These are phyloP conservation scores for Erebia aethiops DNA, from an alignment of 2,888 invertebrate species.

Conservation along the genomic window DNA sequence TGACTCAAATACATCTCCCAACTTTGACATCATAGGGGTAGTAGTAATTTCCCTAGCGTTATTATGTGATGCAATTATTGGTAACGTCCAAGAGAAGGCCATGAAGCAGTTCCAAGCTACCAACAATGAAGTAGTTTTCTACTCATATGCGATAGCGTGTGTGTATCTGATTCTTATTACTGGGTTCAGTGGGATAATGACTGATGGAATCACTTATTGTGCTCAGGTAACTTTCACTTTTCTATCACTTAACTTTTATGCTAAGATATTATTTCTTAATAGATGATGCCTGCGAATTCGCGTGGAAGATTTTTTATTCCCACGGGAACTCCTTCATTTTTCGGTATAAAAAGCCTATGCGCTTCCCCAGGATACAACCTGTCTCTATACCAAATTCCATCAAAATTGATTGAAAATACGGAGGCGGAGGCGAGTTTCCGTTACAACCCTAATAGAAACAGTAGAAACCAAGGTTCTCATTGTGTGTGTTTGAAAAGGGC, in stretches of 20 bases:
- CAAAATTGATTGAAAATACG: too few relatives aligned
- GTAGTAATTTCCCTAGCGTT: slow-evolving; percentile 92
- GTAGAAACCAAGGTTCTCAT: too few relatives aligned
- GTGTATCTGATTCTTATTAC: slow-evolving; percentile 90
- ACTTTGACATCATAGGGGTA: slow-evolving; percentile 87
- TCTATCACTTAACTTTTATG: neutral
- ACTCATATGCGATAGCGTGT: slow-evolving; percentile 95
- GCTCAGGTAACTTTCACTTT: slow-evolving; percentile 80
- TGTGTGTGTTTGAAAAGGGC: too few relatives aligned
- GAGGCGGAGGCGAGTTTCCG: too few relatives aligned
- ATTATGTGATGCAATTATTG: slow-evolving; percentile 96
- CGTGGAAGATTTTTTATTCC: too few relatives aligned
- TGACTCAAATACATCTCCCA: slow-evolving; percentile 89
- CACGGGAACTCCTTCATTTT: too few relatives aligned
- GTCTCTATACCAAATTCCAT: too few relatives aligned
- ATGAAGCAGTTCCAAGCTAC: slow-evolving; percentile 93
- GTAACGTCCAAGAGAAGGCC: slow-evolving; percentile 98
- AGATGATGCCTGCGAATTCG: too few relatives aligned
- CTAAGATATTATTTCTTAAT: too few relatives aligned
- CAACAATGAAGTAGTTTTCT: slow-evolving; percentile 90
- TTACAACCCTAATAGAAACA: too few relatives aligned
- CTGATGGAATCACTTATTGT: slow-evolving; percentile 90
- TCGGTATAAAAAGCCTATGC: too few relatives aligned
- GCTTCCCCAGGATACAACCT: too few relatives aligned
- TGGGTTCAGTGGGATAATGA: slow-evolving; percentile 87